Evolutionary conservation across 2,797 vertebrate genomes (phyloP).

Genomic region (Hydrolagus colliei): DNA sequence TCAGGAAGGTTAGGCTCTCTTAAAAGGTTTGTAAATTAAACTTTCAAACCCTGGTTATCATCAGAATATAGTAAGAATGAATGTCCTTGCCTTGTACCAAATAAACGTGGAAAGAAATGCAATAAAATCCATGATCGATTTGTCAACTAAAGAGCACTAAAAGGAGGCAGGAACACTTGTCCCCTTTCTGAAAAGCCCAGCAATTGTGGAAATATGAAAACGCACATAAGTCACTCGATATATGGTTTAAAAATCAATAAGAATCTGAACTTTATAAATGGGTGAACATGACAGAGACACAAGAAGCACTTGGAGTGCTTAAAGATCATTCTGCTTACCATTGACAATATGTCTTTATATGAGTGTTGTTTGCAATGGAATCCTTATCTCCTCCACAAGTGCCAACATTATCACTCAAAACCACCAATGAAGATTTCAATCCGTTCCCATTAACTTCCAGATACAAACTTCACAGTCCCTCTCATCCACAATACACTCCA

Average conservation of each 20-base stretch:
- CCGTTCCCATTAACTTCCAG: not conserved
- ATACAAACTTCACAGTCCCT: too few relatives aligned
- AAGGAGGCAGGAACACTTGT: not conserved
- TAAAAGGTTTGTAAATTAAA: not conserved
- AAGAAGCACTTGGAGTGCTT: not conserved
- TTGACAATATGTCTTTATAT: not conserved
- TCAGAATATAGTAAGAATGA: not conserved
- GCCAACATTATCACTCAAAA: not conserved
- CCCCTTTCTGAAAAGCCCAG: not conserved
- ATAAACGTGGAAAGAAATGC: not conserved
- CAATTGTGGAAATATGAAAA: not conserved
- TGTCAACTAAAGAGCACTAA: not conserved
- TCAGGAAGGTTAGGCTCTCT: not conserved
- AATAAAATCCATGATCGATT: constrained; percentile 8
- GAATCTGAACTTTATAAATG: not conserved
- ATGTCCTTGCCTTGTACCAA: not conserved
- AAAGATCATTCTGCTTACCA: not conserved
- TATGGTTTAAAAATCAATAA: not conserved
- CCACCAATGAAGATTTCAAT: not conserved
- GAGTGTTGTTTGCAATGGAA: not conserved
- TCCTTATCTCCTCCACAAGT: not conserved
- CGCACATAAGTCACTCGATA: not conserved
- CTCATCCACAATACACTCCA: too few relatives aligned
- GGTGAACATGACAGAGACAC: not conserved
- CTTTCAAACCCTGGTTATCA: not conserved